A percentile compares a stretch with the other conserved stretches of the same genome.
phyloP scores from a whole-genome alignment of 2,888 invertebrate species.

The Bimastos eiseni region DNA sequence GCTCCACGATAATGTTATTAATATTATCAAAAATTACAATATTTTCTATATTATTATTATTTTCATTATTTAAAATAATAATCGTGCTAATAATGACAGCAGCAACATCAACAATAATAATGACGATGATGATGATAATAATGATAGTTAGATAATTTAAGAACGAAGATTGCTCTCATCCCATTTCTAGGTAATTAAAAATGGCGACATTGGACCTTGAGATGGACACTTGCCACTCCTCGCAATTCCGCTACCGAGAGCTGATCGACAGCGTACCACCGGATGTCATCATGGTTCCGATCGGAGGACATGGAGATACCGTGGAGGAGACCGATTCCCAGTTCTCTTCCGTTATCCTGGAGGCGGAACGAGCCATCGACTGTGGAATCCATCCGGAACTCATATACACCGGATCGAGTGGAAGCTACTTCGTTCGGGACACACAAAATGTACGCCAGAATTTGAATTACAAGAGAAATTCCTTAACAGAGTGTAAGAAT shows the following conservation, averaged over 20 bases:
- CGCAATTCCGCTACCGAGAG: constrained; percentile 1
- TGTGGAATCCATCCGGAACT: constrained; percentile 91
- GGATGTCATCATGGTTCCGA: constrained; percentile 26
- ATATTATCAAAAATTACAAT: too few relatives aligned
- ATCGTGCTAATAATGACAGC: too few relatives aligned
- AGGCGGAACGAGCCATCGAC: constrained; percentile 75
- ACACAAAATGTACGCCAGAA: constrained; percentile 65
- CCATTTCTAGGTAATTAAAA: not conserved
- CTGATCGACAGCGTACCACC: not conserved
- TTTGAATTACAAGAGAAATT: not conserved
- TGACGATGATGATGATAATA: too few relatives aligned
- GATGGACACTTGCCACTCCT: not conserved
- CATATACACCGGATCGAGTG: constrained; percentile 98
- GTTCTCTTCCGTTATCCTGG: constrained; percentile 37
- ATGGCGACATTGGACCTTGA: constrained; percentile 23
- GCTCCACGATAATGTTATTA: too few relatives aligned
- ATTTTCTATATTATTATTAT: too few relatives aligned
- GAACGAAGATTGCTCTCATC: not conserved
- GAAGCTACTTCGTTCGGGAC: constrained; percentile 98
- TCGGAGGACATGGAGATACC: constrained; percentile 18
- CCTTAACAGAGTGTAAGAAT: too few relatives aligned
- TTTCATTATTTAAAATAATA: too few relatives aligned
- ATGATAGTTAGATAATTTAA: not conserved
- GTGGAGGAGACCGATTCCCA: constrained; percentile 66
- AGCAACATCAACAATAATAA: too few relatives aligned